Evolutionary conservation across 2,888 invertebrate species (phyloP).

Genomic region (Cerceris rybyensis): DNA sequence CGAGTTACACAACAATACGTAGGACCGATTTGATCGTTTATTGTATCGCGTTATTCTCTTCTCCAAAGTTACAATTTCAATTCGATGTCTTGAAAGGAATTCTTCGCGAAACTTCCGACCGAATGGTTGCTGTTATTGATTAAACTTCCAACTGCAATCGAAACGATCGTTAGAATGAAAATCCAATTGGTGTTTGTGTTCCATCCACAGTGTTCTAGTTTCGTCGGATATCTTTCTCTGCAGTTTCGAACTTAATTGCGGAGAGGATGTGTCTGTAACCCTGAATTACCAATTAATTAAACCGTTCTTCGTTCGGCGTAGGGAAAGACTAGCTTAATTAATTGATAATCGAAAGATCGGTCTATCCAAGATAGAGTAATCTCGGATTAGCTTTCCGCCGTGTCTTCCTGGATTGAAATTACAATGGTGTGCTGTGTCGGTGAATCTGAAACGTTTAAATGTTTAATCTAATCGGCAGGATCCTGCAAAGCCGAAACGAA

Average conservation of each 20-base stretch:
- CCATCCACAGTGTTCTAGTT: not conserved
- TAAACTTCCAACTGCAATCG: too few relatives aligned
- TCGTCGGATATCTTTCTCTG: conserved; percentile 6
- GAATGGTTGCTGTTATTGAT: too few relatives aligned
- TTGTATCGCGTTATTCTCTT: too few relatives aligned
- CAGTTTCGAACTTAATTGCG: conserved; percentile 45
- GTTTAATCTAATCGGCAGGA: conserved; percentile 49
- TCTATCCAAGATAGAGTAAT: conserved; percentile 45
- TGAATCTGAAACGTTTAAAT: conserved; percentile 44
- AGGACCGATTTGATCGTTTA: too few relatives aligned
- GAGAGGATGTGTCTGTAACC: conserved; percentile 14
- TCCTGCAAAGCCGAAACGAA: conserved; percentile 17
- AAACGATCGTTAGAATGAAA: too few relatives aligned
- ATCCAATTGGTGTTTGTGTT: too few relatives aligned
- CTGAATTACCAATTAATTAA: conserved; percentile 62
- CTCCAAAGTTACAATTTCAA: too few relatives aligned
- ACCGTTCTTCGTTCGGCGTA: conserved; percentile 40
- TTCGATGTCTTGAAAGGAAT: too few relatives aligned
- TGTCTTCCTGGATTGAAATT: conserved; percentile 32
- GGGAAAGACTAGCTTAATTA: conserved; percentile 57
- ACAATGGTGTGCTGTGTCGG: conserved; percentile 20
- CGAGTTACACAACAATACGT: not conserved
- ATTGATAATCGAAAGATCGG: conserved; percentile 58
- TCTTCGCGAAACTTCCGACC: too few relatives aligned
- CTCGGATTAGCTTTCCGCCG: conserved; percentile 44